Evolutionary conservation across 37 sponge, comb jelly and placozoan genomes (phyloP), one percentile per base, ranked within the genome.

Genomic region (Theonella swinhoei): DNA sequence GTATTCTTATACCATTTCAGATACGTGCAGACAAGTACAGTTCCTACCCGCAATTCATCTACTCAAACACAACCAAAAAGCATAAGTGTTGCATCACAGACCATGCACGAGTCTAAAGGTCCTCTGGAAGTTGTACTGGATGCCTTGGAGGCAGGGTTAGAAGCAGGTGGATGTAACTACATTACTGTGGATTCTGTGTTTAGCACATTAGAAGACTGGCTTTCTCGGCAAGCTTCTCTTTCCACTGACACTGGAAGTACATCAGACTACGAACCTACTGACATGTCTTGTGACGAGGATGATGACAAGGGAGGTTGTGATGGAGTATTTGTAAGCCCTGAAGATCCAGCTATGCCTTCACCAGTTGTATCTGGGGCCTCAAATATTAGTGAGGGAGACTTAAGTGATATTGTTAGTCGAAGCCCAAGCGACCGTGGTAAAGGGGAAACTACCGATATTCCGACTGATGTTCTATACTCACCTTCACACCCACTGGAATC

Each of bases 301-400:
- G 54, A 47, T 17, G 54, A 17, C 54, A 7, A 68, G 32, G 30
- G n/a, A 65, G 66, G n/a, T 23, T 63, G 36, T 1, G 76, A 75
- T 0, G 40, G 54, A 2, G 66, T 66, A 9, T 66, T n/a, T 66
- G 7, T 66, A n/a, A 29, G 67, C 19, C 67, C 41, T 25, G 34
- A 36, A 35, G 35, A 32, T 17, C 7, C 54, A 17, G 61, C 42
- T 60, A 29, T 76, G 3, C 77, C 77, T 30, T 86, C 87, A 62
- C 87, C 87, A 14, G 80, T 86, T 26, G 70, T 85, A 3, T 86
- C 87, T n/a, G 87, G 87, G 42, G 80, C 80, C 2, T 86, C 87
- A 3, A 79, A 79, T 66, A 86, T 86, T 42, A 80, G 80, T 31
- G 87, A 86, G 24, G 87, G 87, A 14, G 87, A 86, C n/a, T 41